Base-by-base conservation (phyloP, 1,140 invertebrate species). In the Atta texana region DNA sequence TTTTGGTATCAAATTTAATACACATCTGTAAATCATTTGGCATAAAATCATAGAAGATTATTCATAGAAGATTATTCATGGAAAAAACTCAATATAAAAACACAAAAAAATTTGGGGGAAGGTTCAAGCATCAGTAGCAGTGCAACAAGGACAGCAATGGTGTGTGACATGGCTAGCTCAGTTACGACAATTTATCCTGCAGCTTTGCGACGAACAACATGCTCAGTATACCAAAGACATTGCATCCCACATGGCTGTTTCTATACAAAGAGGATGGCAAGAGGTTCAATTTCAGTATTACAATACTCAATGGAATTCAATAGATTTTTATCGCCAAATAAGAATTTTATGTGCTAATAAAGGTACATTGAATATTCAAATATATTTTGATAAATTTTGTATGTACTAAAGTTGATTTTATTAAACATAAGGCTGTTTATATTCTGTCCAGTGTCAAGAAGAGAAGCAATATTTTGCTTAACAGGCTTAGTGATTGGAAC, bases 391-490 rank as follows among this genome's bases (percentile, higher is more conserved):
- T 5, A 24, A 34, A 24, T 82, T 21, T 64, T 86, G 64, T 24
- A 34, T 68, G 71, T 57, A 68, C 49, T 61, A 16, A 80, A 80
- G 16, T 51, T 66, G 10, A 55, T 16, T 66, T 34, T 77, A 51
- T 0, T n/a, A 0, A 5, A 21, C 21, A n/a, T 53, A 87, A 49
- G 68, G 72, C 66, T 34, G 87, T 85, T 78, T 59, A 64, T 76
- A 86, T 86, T 88, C 74, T 91, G 8, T 93, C 66, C 77, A 96
- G 95, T 95, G 12, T 93, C 94, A n/a, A 94, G 89, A 87, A 94
- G 94, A 91, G 96, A 96, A 69, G 84, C 96, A 10, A 93, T 93
- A 84, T 96, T 96, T 93, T 95, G 95, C 74, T 82, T 95, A 87
- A 91, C 93, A 51, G 96, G 96, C 63, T 90, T 96, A 81, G 51